Evolutionary conservation across 2,888 invertebrate species (phyloP).

Genomic region (Xestia rhomboidea): DNA sequence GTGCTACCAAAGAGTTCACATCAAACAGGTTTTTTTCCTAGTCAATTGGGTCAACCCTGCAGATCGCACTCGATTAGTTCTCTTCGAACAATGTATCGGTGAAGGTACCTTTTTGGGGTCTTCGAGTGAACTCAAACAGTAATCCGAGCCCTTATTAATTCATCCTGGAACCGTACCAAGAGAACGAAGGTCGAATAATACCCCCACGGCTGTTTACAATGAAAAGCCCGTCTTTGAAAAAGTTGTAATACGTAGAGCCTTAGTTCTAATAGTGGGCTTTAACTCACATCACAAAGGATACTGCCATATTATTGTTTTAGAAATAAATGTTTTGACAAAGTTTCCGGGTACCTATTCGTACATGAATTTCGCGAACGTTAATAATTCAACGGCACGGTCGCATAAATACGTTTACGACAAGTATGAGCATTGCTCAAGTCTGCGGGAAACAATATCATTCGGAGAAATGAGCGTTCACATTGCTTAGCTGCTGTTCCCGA

Average conservation of each 20-base stretch:
- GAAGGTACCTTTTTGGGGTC: slow-evolving; percentile 45
- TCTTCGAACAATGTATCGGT: slow-evolving; percentile 51
- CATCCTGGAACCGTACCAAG: slow-evolving; percentile 37
- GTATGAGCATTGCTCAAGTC: slow-evolving; percentile 52
- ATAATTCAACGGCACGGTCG: slow-evolving; percentile 37
- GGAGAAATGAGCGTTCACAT: slow-evolving; percentile 47
- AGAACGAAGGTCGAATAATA: slow-evolving; percentile 32
- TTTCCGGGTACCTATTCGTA: slow-evolving; percentile 16
- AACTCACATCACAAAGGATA: slow-evolving; percentile 5
- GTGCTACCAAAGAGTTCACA: slow-evolving; percentile 1
- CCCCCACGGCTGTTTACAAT: slow-evolving; percentile 41
- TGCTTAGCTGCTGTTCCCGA: slow-evolving; percentile 47
- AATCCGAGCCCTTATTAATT: slow-evolving; percentile 54
- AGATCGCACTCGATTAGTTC: slow-evolving; percentile 43
- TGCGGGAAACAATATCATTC: slow-evolving; percentile 55
- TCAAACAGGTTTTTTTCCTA: slow-evolving; percentile 31
- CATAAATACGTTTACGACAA: slow-evolving; percentile 21
- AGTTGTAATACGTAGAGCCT: slow-evolving; percentile 33
- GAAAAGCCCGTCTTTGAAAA: slow-evolving; percentile 43
- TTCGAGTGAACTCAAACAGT: slow-evolving; percentile 57
- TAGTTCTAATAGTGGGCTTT: background rate
- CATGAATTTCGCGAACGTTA: slow-evolving; percentile 38
- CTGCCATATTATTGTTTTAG: slow-evolving; percentile 5
- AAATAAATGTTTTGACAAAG: slow-evolving; percentile 31
- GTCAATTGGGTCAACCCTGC: slow-evolving; percentile 44